Conservation (phyloP, 2,797 vertebrate genomes). For the Heterohyrax brucei region DNA sequence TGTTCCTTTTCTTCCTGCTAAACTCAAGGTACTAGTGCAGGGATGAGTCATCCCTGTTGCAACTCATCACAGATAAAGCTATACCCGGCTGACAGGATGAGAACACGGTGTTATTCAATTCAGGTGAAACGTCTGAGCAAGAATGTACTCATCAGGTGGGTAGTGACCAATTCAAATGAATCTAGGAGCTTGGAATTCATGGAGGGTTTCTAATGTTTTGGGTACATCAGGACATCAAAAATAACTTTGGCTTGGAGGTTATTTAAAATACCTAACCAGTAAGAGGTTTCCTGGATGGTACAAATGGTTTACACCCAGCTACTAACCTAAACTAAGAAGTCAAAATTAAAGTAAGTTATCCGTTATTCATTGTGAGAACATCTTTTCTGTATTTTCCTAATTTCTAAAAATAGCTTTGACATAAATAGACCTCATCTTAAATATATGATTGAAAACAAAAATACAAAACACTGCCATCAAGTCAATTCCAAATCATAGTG, state of each 20-base stretch:
- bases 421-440: neutral
- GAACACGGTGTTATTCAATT: neutral
- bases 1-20: neutral
- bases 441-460: neutral
- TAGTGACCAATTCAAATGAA: neutral
- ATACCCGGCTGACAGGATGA: neutral
- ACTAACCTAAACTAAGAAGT: neutral
- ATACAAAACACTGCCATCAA: too few species aligned
- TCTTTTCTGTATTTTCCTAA: slow-evolving; percentile 28
- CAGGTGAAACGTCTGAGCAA: neutral
- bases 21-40: neutral
- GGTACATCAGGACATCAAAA: neutral
- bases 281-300: too few species aligned
- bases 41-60: too few species aligned
- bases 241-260: neutral
- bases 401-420: neutral
- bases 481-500: too few species aligned
- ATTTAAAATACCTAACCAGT: neutral
- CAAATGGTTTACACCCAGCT: too few species aligned
- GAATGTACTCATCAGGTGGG: neutral
- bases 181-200: neutral
- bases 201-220: neutral
- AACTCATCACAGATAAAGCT: neutral
- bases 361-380: slow-evolving; percentile 4
- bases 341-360: neutral